phyloP scores from a whole-genome alignment of 1,140 invertebrate species.

The Bombus ignitus region DNA sequence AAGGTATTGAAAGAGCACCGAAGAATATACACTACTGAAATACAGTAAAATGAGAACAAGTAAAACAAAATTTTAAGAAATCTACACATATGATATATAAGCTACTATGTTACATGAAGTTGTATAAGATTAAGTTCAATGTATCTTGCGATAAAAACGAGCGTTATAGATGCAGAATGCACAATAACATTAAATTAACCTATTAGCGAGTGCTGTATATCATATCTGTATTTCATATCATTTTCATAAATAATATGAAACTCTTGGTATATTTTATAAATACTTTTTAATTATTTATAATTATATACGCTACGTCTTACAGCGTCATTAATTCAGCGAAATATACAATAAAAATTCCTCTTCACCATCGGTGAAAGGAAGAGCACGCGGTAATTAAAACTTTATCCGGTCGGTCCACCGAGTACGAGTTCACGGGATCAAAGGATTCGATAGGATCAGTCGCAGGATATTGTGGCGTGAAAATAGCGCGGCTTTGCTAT shows the following conservation, averaged over 20 bases:
- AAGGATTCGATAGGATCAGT: neutral
- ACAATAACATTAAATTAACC: neutral
- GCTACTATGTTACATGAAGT: neutral
- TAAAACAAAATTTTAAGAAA: neutral
- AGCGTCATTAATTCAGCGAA: too few species aligned
- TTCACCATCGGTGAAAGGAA: neutral
- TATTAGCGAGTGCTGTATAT: too few species aligned
- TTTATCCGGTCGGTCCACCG: neutral
- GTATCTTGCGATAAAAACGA: neutral
- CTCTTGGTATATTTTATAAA: too few species aligned
- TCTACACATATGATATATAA: neutral
- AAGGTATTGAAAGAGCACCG: too few species aligned
- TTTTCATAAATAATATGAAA: too few species aligned
- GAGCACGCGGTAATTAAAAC: constrained; percentile 25
- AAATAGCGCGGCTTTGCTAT: neutral
- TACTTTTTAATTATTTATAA: too few species aligned
- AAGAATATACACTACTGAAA: too few species aligned
- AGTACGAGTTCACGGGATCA: neutral
- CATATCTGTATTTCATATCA: too few species aligned
- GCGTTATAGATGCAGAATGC: neutral
- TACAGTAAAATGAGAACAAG: neutral
- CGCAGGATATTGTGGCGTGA: neutral
- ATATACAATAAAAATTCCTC: neutral
- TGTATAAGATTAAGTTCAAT: too few species aligned
- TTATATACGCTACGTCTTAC: too few species aligned